A percentile compares a stretch with the other conserved stretches of the same genome.
Evolutionary conservation across 2,797 vertebrate genomes (phyloP).

Genomic region (Toxotes lorentzi): DNA sequence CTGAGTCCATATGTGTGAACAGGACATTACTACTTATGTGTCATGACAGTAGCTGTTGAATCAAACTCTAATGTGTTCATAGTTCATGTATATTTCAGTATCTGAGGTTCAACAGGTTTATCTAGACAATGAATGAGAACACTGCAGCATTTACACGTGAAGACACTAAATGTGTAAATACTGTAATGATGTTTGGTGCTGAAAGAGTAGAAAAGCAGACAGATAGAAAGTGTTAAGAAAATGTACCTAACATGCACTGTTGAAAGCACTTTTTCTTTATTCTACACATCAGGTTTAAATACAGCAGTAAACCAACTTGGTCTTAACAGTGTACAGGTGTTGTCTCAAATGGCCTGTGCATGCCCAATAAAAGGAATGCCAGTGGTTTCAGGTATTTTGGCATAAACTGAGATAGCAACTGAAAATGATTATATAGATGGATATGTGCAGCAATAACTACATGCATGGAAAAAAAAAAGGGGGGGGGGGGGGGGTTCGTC

Average conservation of each 20-base stretch:
- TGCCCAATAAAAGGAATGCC: constrained; percentile 4
- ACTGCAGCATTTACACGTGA: neutral
- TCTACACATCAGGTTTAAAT: neutral
- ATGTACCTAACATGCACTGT: neutral
- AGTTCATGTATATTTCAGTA: neutral
- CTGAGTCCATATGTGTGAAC: neutral
- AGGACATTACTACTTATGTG: neutral
- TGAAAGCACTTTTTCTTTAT: neutral
- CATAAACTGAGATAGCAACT: neutral
- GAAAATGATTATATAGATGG: too few relatives aligned
- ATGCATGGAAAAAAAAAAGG: neutral
- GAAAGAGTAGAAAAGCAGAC: too few relatives aligned
- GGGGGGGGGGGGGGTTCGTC: too few relatives aligned
- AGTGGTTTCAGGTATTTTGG: neutral
- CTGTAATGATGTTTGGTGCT: too few relatives aligned
- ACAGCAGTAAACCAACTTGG: neutral
- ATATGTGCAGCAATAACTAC: neutral
- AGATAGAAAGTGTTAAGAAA: too few relatives aligned
- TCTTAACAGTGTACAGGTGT: neutral
- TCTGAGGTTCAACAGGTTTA: neutral
- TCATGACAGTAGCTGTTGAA: neutral
- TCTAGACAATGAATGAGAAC: neutral
- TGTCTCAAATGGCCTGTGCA: neutral
- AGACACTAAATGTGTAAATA: neutral
- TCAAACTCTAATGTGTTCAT: neutral